A percentile compares a stretch with the other conserved stretches of the same genome.
phyloP scores from a whole-genome alignment of 1,140 invertebrate genomes.

The Macrocentrus cingulum region DNA sequence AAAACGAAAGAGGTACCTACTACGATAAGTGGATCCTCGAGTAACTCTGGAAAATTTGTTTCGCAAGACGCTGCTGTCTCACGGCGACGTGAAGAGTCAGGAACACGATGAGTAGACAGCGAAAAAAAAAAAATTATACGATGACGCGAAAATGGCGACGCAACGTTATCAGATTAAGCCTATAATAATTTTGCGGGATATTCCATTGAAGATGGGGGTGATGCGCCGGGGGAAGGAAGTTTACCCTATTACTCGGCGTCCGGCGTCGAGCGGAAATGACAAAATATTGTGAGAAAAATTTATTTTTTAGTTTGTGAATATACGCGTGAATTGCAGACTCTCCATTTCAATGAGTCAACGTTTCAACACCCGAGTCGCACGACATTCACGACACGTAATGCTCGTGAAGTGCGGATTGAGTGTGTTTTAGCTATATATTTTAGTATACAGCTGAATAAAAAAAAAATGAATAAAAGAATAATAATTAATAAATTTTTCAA shows the following conservation, averaged over 20 bases:
- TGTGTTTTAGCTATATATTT: too few relatives aligned
- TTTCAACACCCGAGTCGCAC: too few relatives aligned
- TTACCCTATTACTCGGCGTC: too few relatives aligned
- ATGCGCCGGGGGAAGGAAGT: too few relatives aligned
- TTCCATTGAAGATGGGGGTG: not conserved
- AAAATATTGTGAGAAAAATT: too few relatives aligned
- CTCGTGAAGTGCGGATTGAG: too few relatives aligned
- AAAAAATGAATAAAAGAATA: not conserved
- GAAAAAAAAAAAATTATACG: slow-evolving; percentile 6
- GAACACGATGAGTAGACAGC: slow-evolving; percentile 6
- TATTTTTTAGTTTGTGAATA: too few relatives aligned
- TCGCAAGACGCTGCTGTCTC: slow-evolving; percentile 17
- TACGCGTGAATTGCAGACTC: too few relatives aligned
- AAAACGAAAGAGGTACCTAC: slow-evolving; percentile 11
- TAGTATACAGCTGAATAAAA: not conserved
- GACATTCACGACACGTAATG: too few relatives aligned
- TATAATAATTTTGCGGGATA: not conserved
- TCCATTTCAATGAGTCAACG: too few relatives aligned
- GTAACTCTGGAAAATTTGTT: slow-evolving; percentile 27
- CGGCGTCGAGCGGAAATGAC: too few relatives aligned
- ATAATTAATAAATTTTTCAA: too few relatives aligned
- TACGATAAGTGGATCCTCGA: slow-evolving; percentile 25
- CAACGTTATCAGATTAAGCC: not conserved
- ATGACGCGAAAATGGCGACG: not conserved
- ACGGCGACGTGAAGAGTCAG: slow-evolving; percentile 11